These are phyloP conservation scores for Holcopasites calliopsidis DNA, from an alignment of 1,140 invertebrate genomes.

Conservation along the genomic window DNA sequence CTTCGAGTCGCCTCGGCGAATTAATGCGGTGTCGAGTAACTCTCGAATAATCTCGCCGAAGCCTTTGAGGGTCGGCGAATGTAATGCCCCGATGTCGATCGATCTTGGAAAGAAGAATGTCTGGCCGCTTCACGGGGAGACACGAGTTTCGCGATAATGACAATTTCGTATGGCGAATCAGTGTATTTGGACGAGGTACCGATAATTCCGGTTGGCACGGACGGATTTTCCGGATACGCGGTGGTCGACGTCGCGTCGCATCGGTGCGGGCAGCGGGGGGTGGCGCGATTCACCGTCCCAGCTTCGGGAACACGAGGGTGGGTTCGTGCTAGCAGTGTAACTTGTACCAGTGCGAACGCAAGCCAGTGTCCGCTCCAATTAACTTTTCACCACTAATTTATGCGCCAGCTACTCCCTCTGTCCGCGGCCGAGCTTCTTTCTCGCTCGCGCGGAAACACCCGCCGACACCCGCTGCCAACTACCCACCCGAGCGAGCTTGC, in stretches of 20 bases:
- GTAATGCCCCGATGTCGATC: constrained; percentile 29
- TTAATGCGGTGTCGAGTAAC: constrained; percentile 18
- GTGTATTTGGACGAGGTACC: constrained; percentile 48
- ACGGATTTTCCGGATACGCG: background rate
- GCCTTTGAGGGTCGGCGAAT: constrained; percentile 2
- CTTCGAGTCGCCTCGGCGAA: too few species aligned
- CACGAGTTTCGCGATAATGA: constrained; percentile 65
- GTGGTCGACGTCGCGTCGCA: background rate
- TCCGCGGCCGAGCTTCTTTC: constrained; percentile 22
- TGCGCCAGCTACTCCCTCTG: constrained; percentile 55
- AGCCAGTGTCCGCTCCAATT: constrained; percentile 73
- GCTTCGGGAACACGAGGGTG: constrained; percentile 9
- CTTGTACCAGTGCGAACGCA: constrained; percentile 68
- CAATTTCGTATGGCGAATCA: constrained; percentile 63
- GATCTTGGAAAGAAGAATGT: background rate
- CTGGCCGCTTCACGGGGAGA: constrained; percentile 6
- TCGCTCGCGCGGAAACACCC: constrained; percentile 21
- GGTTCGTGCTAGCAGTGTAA: constrained; percentile 51
- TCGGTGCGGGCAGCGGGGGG: background rate
- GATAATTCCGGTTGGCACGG: constrained; percentile 35
- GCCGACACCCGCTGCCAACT: background rate
- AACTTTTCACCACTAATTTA: constrained; percentile 76
- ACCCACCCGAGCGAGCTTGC: background rate
- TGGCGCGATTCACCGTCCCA: background rate
- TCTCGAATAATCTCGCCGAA: constrained; percentile 29